Conservation (phyloP, 2,888 invertebrate genomes). For the Hyposoter dolosus region DNA sequence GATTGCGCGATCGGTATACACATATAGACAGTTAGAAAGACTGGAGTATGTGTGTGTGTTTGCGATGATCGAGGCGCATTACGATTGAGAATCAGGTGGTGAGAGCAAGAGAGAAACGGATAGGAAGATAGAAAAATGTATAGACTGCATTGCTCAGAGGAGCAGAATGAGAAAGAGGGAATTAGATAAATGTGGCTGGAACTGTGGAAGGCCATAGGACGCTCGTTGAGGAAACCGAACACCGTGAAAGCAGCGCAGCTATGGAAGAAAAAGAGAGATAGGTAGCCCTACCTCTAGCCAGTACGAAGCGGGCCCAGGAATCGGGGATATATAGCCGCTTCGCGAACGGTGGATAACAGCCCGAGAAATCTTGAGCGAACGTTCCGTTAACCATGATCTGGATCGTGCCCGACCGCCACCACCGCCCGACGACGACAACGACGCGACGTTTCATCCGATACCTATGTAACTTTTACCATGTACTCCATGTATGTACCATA, state of each 20-base stretch:
- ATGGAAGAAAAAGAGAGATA: conserved; percentile 30
- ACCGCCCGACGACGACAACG: conserved; percentile 54
- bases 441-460: conserved; percentile 65
- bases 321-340: conserved; percentile 54
- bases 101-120: conserved; percentile 28
- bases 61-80: conserved; percentile 51
- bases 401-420: conserved; percentile 68
- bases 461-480: conserved; percentile 59
- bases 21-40: conserved; percentile 1
- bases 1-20: conserved; percentile 12
- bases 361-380: conserved; percentile 71
- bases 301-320: conserved; percentile 48
- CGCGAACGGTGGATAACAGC: conserved; percentile 75
- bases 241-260: conserved; percentile 63
- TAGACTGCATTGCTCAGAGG: background rate
- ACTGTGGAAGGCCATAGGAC: conserved; percentile 42
- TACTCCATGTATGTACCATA: conserved; percentile 36
- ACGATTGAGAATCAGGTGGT: conserved; percentile 48
- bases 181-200: conserved; percentile 15
- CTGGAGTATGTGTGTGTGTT: conserved; percentile 3
- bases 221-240: conserved; percentile 74
- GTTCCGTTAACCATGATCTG: conserved; percentile 78
- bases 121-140: background rate
- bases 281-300: conserved; percentile 50
- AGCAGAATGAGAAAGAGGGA: conserved; percentile 30